Evolutionary conservation across 1,140 invertebrate genomes (phyloP), one percentile per base, ranked within the genome.

Genomic region (Hypothenemus hampei): DNA sequence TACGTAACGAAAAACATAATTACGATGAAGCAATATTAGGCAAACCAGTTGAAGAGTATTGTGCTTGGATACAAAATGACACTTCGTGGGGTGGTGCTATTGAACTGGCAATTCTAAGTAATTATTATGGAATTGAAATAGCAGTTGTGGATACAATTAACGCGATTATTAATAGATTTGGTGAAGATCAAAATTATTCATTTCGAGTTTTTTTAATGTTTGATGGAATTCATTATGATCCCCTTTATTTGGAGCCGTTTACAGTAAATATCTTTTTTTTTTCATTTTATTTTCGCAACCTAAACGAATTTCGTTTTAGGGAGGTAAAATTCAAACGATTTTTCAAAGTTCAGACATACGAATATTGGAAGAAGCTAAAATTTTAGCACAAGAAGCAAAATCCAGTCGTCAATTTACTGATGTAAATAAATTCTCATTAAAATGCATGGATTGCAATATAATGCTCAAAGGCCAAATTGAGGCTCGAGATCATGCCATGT

Each of bases 141-240:
- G 91, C 86, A 62, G 93, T 96, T 5, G 86, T 97, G 3, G 90
- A 97, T 69, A 93, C 90, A 29, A 81, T 93, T 56, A 91, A 91
- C 74, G 84, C 83, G 21, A 85, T 90, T 52, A 88, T 97, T 23
- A 93, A 94, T 70, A 81, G 88, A 64, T 97, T 97, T 75, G 94
- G 94, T 4, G 93, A 97, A 73, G 91, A 96, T 74, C 83, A 88
- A 66, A 81, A 87, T 64, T 97, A 93, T 68, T 74, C 81, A 15
- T 75, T 89, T 39, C 74, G 93, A 67, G 88, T 94, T 8, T 89
- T 97, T 68, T 75, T 98, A 2, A 79, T 97, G 39, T 98, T 97
- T 71, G 93, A 97, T 76, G 94, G 94, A 16, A 91, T 97, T 53
- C 94, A 97, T 75, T 97, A 97, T 71, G 95, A 98, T 74, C 90